phyloP scores from a whole-genome alignment of 2,888 invertebrate species.

The Drosophila neutralis region DNA sequence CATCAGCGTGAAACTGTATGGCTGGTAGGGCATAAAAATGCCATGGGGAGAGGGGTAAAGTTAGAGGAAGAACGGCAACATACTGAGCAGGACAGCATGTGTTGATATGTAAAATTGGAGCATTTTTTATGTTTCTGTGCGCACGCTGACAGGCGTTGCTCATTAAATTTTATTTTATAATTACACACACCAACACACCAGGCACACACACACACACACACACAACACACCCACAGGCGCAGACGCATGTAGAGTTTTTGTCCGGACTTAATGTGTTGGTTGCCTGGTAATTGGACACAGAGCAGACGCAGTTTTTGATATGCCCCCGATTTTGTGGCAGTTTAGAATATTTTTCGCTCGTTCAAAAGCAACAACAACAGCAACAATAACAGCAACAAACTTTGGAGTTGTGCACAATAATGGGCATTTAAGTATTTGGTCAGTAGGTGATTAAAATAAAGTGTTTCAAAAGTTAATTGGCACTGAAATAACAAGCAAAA shows the following conservation, averaged over 20 bases:
- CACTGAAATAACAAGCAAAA: constrained; percentile 45
- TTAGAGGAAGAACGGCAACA: too few species aligned
- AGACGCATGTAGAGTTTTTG: constrained; percentile 15
- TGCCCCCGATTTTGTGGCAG: constrained; percentile 33
- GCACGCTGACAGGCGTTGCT: constrained; percentile 71
- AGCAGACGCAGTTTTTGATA: constrained; percentile 46
- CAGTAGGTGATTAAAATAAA: constrained; percentile 73
- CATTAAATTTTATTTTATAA: constrained; percentile 81
- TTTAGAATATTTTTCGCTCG: constrained; percentile 42
- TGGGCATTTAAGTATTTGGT: constrained; percentile 50
- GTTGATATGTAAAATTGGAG: constrained; percentile 72
- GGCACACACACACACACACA: constrained; percentile 44
- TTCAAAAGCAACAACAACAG: constrained; percentile 19
- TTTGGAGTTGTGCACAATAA: constrained; percentile 19
- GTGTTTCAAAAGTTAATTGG: constrained; percentile 78
- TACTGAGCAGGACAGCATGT: constrained; percentile 54
- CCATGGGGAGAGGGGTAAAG: constrained; percentile 6
- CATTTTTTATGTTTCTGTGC: constrained; percentile 25
- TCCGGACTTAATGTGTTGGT: constrained; percentile 70
- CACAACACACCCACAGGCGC: constrained; percentile 49
- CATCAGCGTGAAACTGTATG: constrained; percentile 73
- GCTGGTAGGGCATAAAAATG: constrained; percentile 73
- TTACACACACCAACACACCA: constrained; percentile 73
- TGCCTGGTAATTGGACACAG: constrained; percentile 69
- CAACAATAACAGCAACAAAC: constrained; percentile 11